These are phyloP conservation scores for Nothobranchius furzeri DNA, from an alignment of 2,113 vertebrate species.

Conservation along the genomic window DNA sequence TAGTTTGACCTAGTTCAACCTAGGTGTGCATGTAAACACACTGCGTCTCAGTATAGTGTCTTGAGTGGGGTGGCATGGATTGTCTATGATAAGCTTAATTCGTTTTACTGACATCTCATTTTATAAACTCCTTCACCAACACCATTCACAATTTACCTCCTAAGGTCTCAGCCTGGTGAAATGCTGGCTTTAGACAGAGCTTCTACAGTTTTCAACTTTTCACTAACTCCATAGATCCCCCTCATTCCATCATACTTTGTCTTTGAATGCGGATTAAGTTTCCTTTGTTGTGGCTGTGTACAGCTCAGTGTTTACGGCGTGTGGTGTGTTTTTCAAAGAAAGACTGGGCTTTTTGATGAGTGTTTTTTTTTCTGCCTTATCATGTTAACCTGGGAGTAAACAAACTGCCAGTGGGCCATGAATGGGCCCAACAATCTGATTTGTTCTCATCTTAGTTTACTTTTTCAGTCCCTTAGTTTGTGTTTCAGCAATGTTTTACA, in stretches of 20 bases:
- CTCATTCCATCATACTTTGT: constrained; percentile 45
- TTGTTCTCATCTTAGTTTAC: constrained; percentile 47
- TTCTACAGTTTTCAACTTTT: too few species aligned
- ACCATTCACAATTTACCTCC: too few species aligned
- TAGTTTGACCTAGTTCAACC: too few species aligned
- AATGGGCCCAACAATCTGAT: constrained; percentile 48
- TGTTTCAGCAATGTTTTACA: too few species aligned
- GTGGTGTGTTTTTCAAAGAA: constrained; percentile 32
- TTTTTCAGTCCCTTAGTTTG: background rate
- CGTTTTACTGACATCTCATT: too few species aligned
- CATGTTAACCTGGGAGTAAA: constrained; percentile 53
- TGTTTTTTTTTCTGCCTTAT: constrained; percentile 38
- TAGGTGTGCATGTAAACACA: too few species aligned
- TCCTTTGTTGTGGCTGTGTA: constrained; percentile 64
- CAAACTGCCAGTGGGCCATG: constrained; percentile 37
- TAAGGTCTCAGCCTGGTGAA: too few species aligned
- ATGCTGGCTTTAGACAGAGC: too few species aligned
- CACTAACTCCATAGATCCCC: background rate
- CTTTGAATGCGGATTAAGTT: constrained; percentile 38
- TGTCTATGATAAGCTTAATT: too few species aligned
- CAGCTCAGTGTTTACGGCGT: constrained; percentile 25
- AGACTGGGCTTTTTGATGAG: background rate
- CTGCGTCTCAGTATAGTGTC: too few species aligned
- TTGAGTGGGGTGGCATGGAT: too few species aligned
- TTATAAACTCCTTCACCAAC: too few species aligned